Evolutionary conservation across 92 coral and sea anemone species (phyloP), one percentile per base, ranked within the genome.

Genomic region (Parazoanthus darwini): DNA sequence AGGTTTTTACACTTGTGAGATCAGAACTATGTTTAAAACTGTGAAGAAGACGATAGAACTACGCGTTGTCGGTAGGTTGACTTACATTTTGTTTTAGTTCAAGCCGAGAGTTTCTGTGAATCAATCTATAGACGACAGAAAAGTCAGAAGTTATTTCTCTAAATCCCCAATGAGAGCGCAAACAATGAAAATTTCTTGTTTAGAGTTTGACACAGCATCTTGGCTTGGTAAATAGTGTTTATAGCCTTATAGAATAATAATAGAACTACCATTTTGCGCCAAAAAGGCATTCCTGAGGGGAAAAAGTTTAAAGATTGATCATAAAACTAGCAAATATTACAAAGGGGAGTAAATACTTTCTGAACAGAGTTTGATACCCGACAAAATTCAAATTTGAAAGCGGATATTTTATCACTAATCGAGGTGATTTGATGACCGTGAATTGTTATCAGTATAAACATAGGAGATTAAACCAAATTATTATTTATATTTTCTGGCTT

Each of bases 1-100:
- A 63, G 96, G 99, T 18, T 87, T 36, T 77, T 96, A 96, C 88
- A 81, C 92, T 35, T 96, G 99, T 68, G 93, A 91, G 74, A 70
- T 95, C 35, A 81, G 91, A 43, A 86, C 87, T 14, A 36, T 58
- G 9, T 90, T 96, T 76, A 79, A 82, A 3, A 91, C 89, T 0
- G 88, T 79, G 82, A 93, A 89, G 82, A 90, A 85, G 42, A 51
- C 87, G 63, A 94, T 93, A 76, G 63, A 66, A 29, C 93, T 96
- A 23, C 71, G 74, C 39, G 98, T 96, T 51, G 88, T 90, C 66
- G 95, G 99, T 96, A 85, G 83, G 99, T 93, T 74, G 54, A 79
- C 44, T 79, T 38, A 43, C 72, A 9, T 42, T 65, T 67, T 44
- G 15, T 46, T 70, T 84, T 42, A 46, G 79, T 48, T 84, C 74